These are phyloP conservation scores for Alexandromys oeconomus DNA, from an alignment of 2,797 vertebrate species.

Conservation along the genomic window DNA sequence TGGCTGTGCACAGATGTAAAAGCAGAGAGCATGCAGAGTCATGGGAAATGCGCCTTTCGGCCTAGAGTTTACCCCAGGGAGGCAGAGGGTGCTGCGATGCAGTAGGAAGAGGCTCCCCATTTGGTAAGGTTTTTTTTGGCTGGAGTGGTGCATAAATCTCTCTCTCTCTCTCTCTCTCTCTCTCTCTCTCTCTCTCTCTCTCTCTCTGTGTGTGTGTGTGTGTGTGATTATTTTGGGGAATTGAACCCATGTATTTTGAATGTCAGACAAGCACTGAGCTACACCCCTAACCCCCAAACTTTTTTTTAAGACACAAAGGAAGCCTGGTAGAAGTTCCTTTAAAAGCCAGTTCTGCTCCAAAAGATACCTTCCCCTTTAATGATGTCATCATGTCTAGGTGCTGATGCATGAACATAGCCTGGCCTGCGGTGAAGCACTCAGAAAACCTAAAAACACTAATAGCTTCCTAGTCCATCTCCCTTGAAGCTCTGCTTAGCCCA, in stretches of 20 bases:
- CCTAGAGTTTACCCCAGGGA: neutral
- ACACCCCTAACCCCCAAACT: neutral
- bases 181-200: neutral
- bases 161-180: neutral
- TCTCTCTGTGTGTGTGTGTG: neutral
- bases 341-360: slow-evolving; percentile 2
- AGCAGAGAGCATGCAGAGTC: slow-evolving; percentile 3
- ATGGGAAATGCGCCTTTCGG: neutral
- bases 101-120: neutral
- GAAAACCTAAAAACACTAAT: neutral
- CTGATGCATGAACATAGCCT: neutral
- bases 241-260: neutral
- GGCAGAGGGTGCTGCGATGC: neutral
- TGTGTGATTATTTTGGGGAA: neutral
- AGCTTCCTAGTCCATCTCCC: neutral
- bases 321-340: neutral
- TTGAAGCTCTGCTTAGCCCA: neutral
- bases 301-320: neutral
- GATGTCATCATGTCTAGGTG: neutral
- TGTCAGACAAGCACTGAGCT: neutral
- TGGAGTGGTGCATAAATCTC: neutral
- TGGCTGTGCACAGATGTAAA: neutral
- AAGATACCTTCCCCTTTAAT: neutral
- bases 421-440: neutral
- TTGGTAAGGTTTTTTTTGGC: neutral